phyloP scores from a whole-genome alignment of 1,140 invertebrate species.

The Drosophila seguyi region DNA sequence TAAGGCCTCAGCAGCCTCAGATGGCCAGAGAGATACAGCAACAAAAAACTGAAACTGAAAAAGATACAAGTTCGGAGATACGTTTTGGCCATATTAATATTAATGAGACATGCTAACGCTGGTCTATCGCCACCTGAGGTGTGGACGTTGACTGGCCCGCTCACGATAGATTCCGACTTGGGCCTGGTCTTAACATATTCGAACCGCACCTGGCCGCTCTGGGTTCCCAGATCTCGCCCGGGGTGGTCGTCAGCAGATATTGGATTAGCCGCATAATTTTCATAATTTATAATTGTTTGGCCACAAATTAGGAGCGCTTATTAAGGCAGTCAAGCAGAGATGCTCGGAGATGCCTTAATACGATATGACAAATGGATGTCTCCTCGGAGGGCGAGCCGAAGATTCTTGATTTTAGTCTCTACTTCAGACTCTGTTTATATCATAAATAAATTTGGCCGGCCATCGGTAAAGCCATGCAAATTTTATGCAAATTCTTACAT shows the following conservation, averaged over 20 bases:
- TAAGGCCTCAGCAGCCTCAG: constrained; percentile 16
- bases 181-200: constrained; percentile 45
- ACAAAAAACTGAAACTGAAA: constrained; percentile 4
- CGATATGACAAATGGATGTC: constrained; percentile 24
- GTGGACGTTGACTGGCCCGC: constrained; percentile 46
- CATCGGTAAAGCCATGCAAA: constrained; percentile 26
- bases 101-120: constrained; percentile 72
- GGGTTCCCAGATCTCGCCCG: constrained; percentile 16
- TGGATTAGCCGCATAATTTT: constrained; percentile 41
- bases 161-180: constrained; percentile 50
- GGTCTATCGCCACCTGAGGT: constrained; percentile 74
- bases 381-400: not conserved
- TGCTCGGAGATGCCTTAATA: not conserved
- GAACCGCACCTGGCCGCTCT: constrained; percentile 11
- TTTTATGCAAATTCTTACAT: constrained; percentile 19
- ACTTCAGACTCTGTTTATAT: constrained; percentile 10
- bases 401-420: not conserved
- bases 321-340: constrained; percentile 13
- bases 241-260: constrained; percentile 28
- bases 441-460: constrained; percentile 9
- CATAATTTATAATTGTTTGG: constrained; percentile 49
- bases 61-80: constrained; percentile 27
- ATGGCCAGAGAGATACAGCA: constrained; percentile 30
- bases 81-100: constrained; percentile 70
- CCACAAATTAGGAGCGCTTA: constrained; percentile 40